Evolutionary conservation across 2,797 vertebrate genomes (phyloP).

Genomic region (Anguilla pacifica): DNA sequence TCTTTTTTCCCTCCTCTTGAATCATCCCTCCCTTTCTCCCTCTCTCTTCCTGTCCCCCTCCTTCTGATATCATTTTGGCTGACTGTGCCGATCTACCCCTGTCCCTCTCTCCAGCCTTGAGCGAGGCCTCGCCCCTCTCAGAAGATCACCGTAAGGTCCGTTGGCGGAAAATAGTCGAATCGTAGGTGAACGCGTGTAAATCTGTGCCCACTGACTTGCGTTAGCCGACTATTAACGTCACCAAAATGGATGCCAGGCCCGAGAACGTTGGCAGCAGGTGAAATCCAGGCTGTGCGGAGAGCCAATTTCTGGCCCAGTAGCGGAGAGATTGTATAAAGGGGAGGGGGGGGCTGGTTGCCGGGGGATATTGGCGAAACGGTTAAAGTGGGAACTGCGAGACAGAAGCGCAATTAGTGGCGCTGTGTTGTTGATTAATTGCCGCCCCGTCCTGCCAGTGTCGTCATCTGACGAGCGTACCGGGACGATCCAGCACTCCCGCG

Average conservation of each 20-base stretch:
- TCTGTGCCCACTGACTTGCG: no score
- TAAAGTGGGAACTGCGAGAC: not conserved
- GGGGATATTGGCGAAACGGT: not conserved
- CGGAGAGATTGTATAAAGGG: not conserved
- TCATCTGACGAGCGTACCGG: slow-evolving; percentile 54
- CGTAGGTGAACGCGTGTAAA: no score
- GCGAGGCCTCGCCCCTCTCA: not conserved
- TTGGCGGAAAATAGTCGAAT: not conserved
- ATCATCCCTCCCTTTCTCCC: not conserved
- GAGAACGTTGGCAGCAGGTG: not conserved
- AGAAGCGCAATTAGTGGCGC: slow-evolving; percentile 68
- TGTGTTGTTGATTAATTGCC: slow-evolving; percentile 73
- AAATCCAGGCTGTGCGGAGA: not conserved
- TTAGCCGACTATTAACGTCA: not conserved
- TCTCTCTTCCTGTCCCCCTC: not conserved
- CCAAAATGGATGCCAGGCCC: not conserved
- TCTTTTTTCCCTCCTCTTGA: no score
- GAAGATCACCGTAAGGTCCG: not conserved
- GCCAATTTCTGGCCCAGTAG: no score
- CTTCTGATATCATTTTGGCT: not conserved
- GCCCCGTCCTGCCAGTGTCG: slow-evolving; percentile 52
- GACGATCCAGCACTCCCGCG: slow-evolving; percentile 47
- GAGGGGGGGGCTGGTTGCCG: not conserved
- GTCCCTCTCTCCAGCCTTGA: not conserved
- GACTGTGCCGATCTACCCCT: not conserved